Base-by-base conservation (phyloP, 2,113 vertebrate species). In the Glareola pratincola region DNA sequence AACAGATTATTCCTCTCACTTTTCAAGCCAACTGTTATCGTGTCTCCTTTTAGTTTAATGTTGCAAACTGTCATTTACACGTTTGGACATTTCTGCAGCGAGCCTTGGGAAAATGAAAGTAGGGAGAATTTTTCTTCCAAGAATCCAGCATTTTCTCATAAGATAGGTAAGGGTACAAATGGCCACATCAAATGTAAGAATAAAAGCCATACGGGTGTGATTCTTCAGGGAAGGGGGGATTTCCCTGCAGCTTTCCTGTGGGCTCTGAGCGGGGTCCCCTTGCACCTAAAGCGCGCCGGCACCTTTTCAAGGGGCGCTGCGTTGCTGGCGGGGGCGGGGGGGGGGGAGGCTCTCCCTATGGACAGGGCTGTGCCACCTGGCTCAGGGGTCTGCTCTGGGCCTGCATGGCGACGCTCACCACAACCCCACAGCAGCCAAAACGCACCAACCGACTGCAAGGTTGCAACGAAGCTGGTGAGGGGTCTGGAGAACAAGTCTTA, bases 181-280 rank as follows among this genome's bases (percentile, higher is more conserved):
- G 9, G 18, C 67, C 0, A 0, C 8, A 36, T 8, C 0, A 0
- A 11, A 8, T 0, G 0, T 41, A 47, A 51, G n/a, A 87, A n/a
- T 26, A 69, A 78, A 29, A 32, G 8, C 47, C 14, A 3, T 14
- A 21, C 2, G 16, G 36, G 16, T 5, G 1, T 26, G 56, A n/a
- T 43, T 54, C 47, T 47, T 88, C n/a, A 71, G 73, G 27, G 43
- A 60, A 45, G 53, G 48, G 29, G 21, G 47, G 68, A 27, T 83
- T 68, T 29, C 56, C 21, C 32, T 22, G 19, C 50, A 21, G 10
- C 29, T 83, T 90, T 63, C 48, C 21, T 59, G 30, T 50, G 53
- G n/a, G 19, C 51, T 72, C 43, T 75, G 43, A 50, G n/a, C 0
- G 0, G 8, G 36, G 74, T 23, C 13, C 29, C 21, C 29, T 59